A percentile compares a stretch with the other conserved stretches of the same genome.
These are phyloP conservation scores for Timema podura DNA, from an alignment of 2,888 invertebrate genomes.

Conservation along the genomic window DNA sequence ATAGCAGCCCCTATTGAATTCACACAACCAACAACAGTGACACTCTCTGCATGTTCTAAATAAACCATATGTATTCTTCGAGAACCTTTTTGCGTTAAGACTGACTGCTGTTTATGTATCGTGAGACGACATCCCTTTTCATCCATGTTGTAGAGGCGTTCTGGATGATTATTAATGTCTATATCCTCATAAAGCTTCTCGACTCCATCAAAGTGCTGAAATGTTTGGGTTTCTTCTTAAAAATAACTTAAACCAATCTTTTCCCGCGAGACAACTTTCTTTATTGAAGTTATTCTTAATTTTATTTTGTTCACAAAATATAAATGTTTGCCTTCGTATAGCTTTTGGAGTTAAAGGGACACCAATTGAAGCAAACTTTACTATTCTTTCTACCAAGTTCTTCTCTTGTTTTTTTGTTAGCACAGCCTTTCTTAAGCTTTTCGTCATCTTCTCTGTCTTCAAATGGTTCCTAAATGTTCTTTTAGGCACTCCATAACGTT, in stretches of 20 bases:
- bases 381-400: no score
- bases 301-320: no score
- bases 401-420: no score
- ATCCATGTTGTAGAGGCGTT: slow-evolving; percentile 36
- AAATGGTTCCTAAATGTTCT: no score
- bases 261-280: no score
- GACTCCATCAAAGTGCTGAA: slow-evolving; percentile 35
- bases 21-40: slow-evolving; percentile 11
- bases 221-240: slow-evolving; percentile 33
- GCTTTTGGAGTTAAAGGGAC: no score
- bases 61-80: slow-evolving; percentile 22
- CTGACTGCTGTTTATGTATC: slow-evolving; percentile 22
- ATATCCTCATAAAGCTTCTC: slow-evolving; percentile 31
- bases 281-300: no score
- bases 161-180: slow-evolving; percentile 33
- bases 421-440: no score
- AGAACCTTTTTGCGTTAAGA: slow-evolving; percentile 23
- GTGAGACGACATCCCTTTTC: slow-evolving; percentile 25
- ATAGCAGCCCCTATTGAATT: background rate
- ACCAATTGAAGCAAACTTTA: no score
- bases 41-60: slow-evolving; percentile 26
- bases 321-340: no score
- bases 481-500: no score
- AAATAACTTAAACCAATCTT: slow-evolving; percentile 27
- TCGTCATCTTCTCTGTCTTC: no score